Evolutionary conservation across 2,113 vertebrate species (phyloP), one percentile per base, ranked within the genome.

Genomic region (Salminus brasiliensis): DNA sequence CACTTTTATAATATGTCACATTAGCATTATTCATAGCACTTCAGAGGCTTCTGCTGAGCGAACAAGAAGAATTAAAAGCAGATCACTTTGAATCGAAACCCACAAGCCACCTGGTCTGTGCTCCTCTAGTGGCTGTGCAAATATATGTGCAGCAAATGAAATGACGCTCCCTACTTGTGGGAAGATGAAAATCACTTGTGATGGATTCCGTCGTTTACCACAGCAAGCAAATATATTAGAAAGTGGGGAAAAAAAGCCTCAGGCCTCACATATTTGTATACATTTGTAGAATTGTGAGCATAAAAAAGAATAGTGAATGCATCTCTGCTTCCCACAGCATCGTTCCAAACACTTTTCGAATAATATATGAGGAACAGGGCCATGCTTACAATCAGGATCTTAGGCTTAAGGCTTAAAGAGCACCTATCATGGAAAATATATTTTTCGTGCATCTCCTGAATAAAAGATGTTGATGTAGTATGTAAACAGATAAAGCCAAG

Each of bases 131-230:
- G 36, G 53, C 34, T 36, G 49, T 81, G 34, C 16, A 79, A 82
- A 81, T 70, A 32, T 79, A 77, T 85, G 75, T 66, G 63, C 18
- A 76, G 70, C 62, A 77, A 80, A 88, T 85, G 23, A 82, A 82
- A 79, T 68, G 41, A 72, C 36, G 76, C 49, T 53, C 8, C 41
- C 65, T 65, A 60, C 52, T 80, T 47, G 67, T 69, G 62, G 69
- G 52, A 36, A 66, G 59, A 55, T 71, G 27, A 59, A 82, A 82
- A 72, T 66, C 59, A 30, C 60, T 53, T 73, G 16, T 66, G 63
- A 72, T 72, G 68, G 77, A 72, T 79, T 72, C 57, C 57, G 45
- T 53, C 7, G 11, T 52, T 79, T 72, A 63, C 23, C 27, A 32
- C 32, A 85, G 29, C 39, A 66, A 29, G 18, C 66, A 81, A 60